Evolutionary conservation across 1,140 invertebrate genomes (phyloP), one percentile per base, ranked within the genome.

Genomic region (Diorhabda carinulata): DNA sequence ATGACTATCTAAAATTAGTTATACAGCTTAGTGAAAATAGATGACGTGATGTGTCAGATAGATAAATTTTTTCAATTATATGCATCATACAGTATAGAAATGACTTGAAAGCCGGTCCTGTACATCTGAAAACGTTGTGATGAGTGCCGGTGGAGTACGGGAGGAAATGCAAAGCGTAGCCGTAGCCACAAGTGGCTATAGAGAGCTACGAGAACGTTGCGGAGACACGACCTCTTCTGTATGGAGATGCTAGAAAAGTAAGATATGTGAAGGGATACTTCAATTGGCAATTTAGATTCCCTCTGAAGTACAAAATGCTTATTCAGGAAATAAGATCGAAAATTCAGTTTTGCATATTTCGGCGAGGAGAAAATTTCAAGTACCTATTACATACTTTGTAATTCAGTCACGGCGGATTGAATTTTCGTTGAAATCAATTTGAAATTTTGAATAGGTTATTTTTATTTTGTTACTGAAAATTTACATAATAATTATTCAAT

Each of bases 131-230:
- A n/a, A 52, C n/a, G 6, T 25, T 7, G 61, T 9, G 25, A 25
- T 44, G 44, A 47, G 43, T 25, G 61, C 7, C 7, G 5, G 7
- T 47, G 63, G 3, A 64, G 25, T 44, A 9, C 10, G 44, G 42
- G 45, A 42, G n/a, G 63, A 44, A 64, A 64, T 64, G 63, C 63
- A 64, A 64, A 64, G 45, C 63, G 63, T 64, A 64, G 41, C 63
- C 45, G 63, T 64, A 63, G 63, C 63, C 63, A 64, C 63, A 64
- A 64, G 63, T 64, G 63, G 63, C 63, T 57, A 64, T 64, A 56
- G 63, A 64, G 63, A 64, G 63, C 43, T 47, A 41, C 58, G 41
- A 25, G 43, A 43, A 44, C 63, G 44, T 64, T 64, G 63, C 63
- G 41, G 63, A 64, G 63, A 64, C 63, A 64, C 63, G 63, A 52